Evolutionary conservation across 2,888 invertebrate genomes (phyloP), one percentile per base, ranked within the genome.

Genomic region (Lepidocyrtinus sp.): DNA sequence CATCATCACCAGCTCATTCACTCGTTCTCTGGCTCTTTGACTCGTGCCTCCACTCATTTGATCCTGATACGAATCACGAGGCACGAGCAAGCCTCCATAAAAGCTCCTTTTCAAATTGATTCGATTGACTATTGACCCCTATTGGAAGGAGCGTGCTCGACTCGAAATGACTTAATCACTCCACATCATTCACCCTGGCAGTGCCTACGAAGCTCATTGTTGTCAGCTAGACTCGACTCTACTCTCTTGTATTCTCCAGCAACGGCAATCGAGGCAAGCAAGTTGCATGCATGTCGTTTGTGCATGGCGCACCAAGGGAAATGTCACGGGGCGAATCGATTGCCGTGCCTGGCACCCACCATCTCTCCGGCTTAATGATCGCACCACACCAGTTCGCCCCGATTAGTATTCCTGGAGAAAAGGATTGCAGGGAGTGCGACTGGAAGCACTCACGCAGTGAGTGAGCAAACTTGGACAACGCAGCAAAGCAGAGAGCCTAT

Each of bases 1-100:
- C n/a, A 88, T 96, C 95, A 88, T 96, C 96, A 75, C 95, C 93
- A 79, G 91, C 90, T 89, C 95, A 95, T 87, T 95, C 92, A 36
- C 5, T 36, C 36, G 36, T 36, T 36, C 12, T 36, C 36, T 36
- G 5, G 5, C 36, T 7, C 12, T 36, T 36, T 36, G 36, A 5
- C 36, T 12, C 36, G 12, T 36, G n/a, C n/a, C n/a, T 36, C 12
- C 12, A 12, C 36, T 36, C 12, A 36, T 36, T 36, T 36, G 5
- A 36, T 36, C n/a, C n/a, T n/a, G n/a, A n/a, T n/a, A n/a, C n/a
- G n/a, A n/a, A n/a, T n/a, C n/a, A n/a, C n/a, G n/a, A n/a, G n/a
- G n/a, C n/a, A n/a, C n/a, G n/a, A n/a, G n/a, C n/a, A n/a, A n/a
- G n/a, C n/a, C n/a, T n/a, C n/a, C n/a, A n/a, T n/a, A n/a, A 36